phyloP scores from a whole-genome alignment of 2,113 vertebrate genomes.

The Origma solitaria region DNA sequence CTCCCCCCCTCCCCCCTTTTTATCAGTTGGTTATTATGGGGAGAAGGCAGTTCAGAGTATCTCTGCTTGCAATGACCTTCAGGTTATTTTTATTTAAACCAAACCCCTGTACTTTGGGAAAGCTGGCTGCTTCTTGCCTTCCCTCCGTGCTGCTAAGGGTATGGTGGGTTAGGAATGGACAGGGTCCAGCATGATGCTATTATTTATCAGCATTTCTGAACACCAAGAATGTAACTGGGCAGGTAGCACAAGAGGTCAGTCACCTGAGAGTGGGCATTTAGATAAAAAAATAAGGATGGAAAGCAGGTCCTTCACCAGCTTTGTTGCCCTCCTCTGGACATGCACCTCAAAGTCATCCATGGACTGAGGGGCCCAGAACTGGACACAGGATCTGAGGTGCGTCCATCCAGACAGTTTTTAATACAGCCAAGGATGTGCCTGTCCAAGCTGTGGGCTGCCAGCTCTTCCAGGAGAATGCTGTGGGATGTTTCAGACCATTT shows the following conservation, averaged over 20 bases:
- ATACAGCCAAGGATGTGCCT: fast-evolving
- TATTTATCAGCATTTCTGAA: not conserved
- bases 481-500: not conserved
- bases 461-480: not conserved
- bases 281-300: not conserved
- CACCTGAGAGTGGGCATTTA: not conserved
- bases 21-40: not conserved
- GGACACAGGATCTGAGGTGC: not conserved
- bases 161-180: not conserved
- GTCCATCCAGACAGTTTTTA: not conserved
- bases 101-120: not conserved
- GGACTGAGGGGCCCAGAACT: not conserved
- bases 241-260: not conserved
- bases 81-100: not conserved
- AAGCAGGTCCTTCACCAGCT: not conserved
- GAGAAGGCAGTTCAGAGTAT: not conserved
- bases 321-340: not conserved
- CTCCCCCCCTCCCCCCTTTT: not conserved
- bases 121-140: not conserved
- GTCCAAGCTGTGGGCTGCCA: not conserved
- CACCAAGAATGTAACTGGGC: not conserved
- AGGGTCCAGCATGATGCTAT: not conserved
- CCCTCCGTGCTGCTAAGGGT: not conserved
- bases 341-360: not conserved
- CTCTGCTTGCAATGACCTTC: not conserved